Base-by-base conservation (phyloP, 1,140 invertebrate genomes). In the Ptiloglossa arizonensis region DNA sequence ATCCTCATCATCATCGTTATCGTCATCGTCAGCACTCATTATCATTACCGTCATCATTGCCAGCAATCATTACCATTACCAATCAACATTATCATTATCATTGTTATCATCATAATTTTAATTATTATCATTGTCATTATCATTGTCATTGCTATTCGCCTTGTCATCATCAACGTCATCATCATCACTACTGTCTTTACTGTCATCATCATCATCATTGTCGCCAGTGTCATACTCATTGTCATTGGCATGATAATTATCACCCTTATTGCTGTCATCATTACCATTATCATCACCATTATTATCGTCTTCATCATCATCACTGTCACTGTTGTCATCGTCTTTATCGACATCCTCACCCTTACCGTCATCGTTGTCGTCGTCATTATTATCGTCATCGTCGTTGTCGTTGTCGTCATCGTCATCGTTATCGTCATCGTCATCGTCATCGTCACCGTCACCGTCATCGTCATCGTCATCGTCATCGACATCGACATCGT, bases 221-320 rank as follows among this genome's bases (percentile, higher is more conserved):
- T 41, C 38, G 38, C n/a, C 5, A 62, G n/a, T 8, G 54, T 54
- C 17, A 24, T 68, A 1, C 8, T 68, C 3, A 11, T 29, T 5
- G 22, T 38, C 3, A 22, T 56, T 5, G 41, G 15, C 1, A 2
- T 41, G 11, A 56, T 44, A 19, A 1, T 57, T 13, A n/a, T 13
- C 8, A 11, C n/a, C n/a, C n/a, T 41, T 11, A 11, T 41, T n/a
- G n/a, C n/a, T n/a, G n/a, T n/a, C n/a, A n/a, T n/a, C n/a, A 81
- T 68, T 59, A 66, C 74, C 60, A 41, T 38, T 57, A 79, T 35
- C 44, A 41, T 57, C 52, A 60, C 59, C 52, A 63, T 63, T 54
- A 62, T 35, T 3, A 27, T 29, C 17, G 38, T 41, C 38, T 41
- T 41, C 17, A 24, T 68, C 4, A 17, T 68, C 3, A 11, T 29